Evolutionary conservation across 2,888 invertebrate genomes (phyloP).

Genomic region (Leucophenga maculata): DNA sequence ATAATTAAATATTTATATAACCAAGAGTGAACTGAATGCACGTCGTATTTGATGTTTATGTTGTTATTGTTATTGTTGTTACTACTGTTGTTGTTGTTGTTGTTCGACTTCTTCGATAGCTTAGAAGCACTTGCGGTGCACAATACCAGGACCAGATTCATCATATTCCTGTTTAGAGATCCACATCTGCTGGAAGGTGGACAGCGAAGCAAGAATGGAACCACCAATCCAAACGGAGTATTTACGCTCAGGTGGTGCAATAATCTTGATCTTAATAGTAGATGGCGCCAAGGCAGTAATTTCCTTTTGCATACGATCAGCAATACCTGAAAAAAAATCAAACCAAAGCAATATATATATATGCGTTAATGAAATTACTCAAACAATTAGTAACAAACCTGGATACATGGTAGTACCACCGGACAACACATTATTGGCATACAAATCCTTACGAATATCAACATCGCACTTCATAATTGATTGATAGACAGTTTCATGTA

Average conservation of each 20-base stretch:
- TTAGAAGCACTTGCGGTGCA: slow-evolving; percentile 99
- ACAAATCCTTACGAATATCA: slow-evolving; percentile 93
- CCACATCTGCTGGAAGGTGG: slow-evolving; percentile 94
- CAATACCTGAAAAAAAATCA: slow-evolving; percentile 75
- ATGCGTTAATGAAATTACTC: too few relatives aligned
- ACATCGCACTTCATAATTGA: slow-evolving; percentile 98
- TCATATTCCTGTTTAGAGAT: slow-evolving; percentile 91
- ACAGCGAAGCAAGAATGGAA: slow-evolving; percentile 88
- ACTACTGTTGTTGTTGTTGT: slow-evolving; percentile 31
- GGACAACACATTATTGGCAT: slow-evolving; percentile 92
- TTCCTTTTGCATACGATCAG: slow-evolving; percentile 92
- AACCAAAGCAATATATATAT: background rate
- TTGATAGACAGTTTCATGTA: slow-evolving; percentile 95
- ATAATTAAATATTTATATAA: background rate
- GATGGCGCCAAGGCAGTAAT: slow-evolving; percentile 91
- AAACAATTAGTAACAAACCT: slow-evolving; percentile 71
- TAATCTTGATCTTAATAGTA: slow-evolving; percentile 95
- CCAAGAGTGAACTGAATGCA: slow-evolving; percentile 10
- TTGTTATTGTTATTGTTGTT: slow-evolving; percentile 31
- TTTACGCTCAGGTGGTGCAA: slow-evolving; percentile 91
- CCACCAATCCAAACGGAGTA: slow-evolving; percentile 92
- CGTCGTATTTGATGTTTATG: slow-evolving; percentile 43
- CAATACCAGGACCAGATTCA: slow-evolving; percentile 76
- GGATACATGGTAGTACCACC: slow-evolving; percentile 92
- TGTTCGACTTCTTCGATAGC: slow-evolving; percentile 25